A percentile compares a stretch with the other conserved stretches of the same genome.
Conservation (phyloP, 2,888 invertebrate genomes). For the Tolmerus cingulatus region DNA sequence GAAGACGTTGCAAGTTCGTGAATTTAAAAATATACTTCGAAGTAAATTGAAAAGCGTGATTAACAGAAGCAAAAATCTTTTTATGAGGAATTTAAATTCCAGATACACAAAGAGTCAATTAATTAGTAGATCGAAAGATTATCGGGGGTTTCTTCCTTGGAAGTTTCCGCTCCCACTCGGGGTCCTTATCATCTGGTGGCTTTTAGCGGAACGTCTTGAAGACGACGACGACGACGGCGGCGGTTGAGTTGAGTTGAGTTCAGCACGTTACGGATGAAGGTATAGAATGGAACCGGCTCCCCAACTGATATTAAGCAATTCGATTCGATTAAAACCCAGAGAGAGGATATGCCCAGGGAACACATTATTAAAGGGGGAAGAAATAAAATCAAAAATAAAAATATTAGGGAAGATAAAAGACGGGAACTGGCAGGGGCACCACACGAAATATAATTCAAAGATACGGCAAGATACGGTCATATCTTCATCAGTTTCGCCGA, state of each 20-base stretch:
- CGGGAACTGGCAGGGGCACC: constrained; percentile 25
- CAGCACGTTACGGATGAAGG: neutral
- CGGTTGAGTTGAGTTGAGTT: neutral
- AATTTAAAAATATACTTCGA: neutral
- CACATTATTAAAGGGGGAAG: constrained; percentile 20
- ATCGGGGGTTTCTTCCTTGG: constrained; percentile 50
- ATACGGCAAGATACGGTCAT: neutral
- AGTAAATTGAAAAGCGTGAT: constrained; percentile 29
- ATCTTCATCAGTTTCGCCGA: constrained; percentile 33
- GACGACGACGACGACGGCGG: neutral
- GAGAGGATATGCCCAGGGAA: constrained; percentile 34
- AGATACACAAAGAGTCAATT: constrained; percentile 63
- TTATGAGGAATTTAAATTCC: constrained; percentile 35
- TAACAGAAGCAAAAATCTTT: constrained; percentile 28
- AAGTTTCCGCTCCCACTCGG: constrained; percentile 10
- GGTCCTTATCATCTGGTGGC: constrained; percentile 17
- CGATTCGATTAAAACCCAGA: constrained; percentile 39
- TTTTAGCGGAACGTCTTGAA: constrained; percentile 18
- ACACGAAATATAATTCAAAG: constrained; percentile 37
- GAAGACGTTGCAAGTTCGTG: neutral
- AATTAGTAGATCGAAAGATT: constrained; percentile 64
- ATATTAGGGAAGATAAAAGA: constrained; percentile 4
- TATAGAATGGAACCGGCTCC: neutral
- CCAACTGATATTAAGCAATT: constrained; percentile 43
- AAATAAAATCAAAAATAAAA: neutral